Conservation (phyloP, 2,797 vertebrate genomes). For the Atherinosoma microstoma region DNA sequence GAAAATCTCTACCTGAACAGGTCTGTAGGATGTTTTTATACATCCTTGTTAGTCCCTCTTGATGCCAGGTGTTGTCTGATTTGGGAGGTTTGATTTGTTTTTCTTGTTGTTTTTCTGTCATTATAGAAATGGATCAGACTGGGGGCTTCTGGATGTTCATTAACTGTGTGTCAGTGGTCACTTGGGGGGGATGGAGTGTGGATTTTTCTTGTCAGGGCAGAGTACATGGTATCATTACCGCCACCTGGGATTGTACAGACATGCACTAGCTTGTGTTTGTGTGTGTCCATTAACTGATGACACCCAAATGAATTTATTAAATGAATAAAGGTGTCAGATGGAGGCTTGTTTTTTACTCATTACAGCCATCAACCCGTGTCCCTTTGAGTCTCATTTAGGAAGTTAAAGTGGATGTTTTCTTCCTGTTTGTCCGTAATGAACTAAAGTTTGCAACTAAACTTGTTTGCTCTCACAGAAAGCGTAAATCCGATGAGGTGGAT, state of each 20-base stretch:
- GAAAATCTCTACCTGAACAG: not conserved
- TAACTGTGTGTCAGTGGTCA: constrained; percentile 25
- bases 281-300: constrained; percentile 44
- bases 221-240: constrained; percentile 30
- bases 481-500: constrained; percentile 88
- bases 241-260: constrained; percentile 49
- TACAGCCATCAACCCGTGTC: not conserved
- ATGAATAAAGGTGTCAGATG: constrained; percentile 62
- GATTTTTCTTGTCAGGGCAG: constrained; percentile 30
- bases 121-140: constrained; percentile 4
- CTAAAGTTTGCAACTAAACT: constrained; percentile 17
- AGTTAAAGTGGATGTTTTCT: constrained; percentile 36
- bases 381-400: constrained; percentile 56
- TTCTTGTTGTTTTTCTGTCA: not conserved
- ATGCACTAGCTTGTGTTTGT: constrained; percentile 59
- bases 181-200: not conserved
- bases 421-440: not conserved
- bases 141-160: constrained; percentile 37
- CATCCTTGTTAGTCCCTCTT: constrained; percentile 11
- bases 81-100: constrained; percentile 42
- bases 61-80: constrained; percentile 33
- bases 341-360: constrained; percentile 40
- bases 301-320: constrained; percentile 61
- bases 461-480: constrained; percentile 85
- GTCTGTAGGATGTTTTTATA: constrained; percentile 42